Conservation (phyloP, 2,113 vertebrate genomes). For the Corythoichthys intestinalis region DNA sequence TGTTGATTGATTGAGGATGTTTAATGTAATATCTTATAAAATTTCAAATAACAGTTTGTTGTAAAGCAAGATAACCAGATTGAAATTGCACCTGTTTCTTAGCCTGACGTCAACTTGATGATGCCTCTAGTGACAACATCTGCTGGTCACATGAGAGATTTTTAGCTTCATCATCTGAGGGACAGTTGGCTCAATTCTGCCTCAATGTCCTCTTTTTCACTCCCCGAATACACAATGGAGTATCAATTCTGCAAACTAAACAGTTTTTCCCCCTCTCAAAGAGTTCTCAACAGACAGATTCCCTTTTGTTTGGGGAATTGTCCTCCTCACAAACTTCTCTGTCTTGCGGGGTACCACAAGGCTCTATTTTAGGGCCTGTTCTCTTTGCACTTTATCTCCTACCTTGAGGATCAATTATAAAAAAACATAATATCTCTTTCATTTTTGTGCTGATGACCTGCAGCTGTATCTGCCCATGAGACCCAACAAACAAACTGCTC, state of each 20-base stretch:
- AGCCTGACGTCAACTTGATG: slow-evolving; percentile 45
- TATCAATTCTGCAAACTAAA: slow-evolving; percentile 15
- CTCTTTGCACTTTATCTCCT: no score
- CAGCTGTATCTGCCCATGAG: no score
- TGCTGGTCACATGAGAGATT: slow-evolving; percentile 62
- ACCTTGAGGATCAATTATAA: no score
- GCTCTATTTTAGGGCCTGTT: no score
- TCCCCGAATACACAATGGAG: slow-evolving; percentile 9
- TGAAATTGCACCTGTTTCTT: slow-evolving; percentile 50
- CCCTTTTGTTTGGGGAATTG: background rate
- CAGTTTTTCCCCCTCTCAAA: background rate
- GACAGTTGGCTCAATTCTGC: slow-evolving; percentile 15
- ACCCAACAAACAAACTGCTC: no score
- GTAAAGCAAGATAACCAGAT: slow-evolving; percentile 23
- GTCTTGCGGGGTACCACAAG: no score
- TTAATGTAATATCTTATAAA: slow-evolving; percentile 32
- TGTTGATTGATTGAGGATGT: slow-evolving; percentile 16
- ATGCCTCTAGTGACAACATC: slow-evolving; percentile 66
- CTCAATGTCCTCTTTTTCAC: slow-evolving; percentile 19
- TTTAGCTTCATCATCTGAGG: slow-evolving; percentile 37
- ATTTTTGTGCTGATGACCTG: no score
- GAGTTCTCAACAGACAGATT: slow-evolving; percentile 21
- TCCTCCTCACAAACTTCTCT: no score
- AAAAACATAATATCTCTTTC: no score
- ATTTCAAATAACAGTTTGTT: slow-evolving; percentile 29